Evolutionary conservation across 2,888 invertebrate genomes (phyloP).

Genomic region (Drosophila mayaguana): DNA sequence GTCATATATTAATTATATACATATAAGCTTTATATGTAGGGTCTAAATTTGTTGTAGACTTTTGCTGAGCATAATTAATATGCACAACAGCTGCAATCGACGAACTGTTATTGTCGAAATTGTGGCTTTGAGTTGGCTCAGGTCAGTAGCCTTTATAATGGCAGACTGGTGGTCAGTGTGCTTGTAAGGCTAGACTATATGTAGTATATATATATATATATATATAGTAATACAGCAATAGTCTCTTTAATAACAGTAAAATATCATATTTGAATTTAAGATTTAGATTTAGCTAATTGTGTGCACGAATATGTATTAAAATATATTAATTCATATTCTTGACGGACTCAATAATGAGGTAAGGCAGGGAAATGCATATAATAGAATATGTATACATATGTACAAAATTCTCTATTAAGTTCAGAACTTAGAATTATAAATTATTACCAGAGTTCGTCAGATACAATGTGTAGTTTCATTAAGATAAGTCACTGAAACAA

Average conservation of each 20-base stretch:
- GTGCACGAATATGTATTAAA: background rate
- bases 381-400: too few species aligned
- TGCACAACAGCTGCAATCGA: slow-evolving; percentile 49
- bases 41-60: slow-evolving; percentile 29
- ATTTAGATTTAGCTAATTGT: background rate
- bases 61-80: slow-evolving; percentile 53
- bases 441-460: background rate
- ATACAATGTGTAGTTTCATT: background rate
- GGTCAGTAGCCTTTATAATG: slow-evolving; percentile 41
- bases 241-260: background rate
- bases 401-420: too few species aligned
- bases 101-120: slow-evolving; percentile 13
- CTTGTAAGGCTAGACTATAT: background rate
- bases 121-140: slow-evolving; percentile 25
- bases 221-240: background rate
- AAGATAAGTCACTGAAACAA: background rate
- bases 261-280: background rate
- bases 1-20: background rate
- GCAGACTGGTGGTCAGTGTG: background rate
- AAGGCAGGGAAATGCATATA: too few species aligned
- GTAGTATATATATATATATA: too few species aligned
- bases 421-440: too few species aligned
- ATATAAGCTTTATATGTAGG: background rate
- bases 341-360: too few species aligned
- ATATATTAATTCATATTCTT: background rate